Evolutionary conservation across 2,113 vertebrate species (phyloP).

Genomic region (Willisornis vidua): DNA sequence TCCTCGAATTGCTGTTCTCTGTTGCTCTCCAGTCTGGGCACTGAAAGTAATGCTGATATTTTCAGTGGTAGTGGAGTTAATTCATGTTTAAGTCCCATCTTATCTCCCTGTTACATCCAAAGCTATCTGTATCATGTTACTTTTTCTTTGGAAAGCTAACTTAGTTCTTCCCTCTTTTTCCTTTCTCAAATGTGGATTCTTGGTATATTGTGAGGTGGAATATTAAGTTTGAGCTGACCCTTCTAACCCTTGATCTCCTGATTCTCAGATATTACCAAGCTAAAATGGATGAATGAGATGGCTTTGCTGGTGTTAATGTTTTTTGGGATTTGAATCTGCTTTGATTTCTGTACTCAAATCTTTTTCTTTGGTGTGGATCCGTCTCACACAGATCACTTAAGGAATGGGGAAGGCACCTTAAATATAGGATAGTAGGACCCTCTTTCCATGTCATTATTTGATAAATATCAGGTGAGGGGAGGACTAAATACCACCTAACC

Average conservation of each 20-base stretch:
- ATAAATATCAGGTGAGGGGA: not conserved
- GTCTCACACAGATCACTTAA: not conserved
- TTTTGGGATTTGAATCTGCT: not conserved
- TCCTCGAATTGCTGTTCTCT: not conserved
- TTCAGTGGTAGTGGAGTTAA: not conserved
- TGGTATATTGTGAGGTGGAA: not conserved
- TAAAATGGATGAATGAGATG: not conserved
- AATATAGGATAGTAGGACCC: not conserved
- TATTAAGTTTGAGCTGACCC: not conserved
- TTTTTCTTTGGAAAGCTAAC: not conserved
- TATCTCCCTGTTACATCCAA: not conserved
- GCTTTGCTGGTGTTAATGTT: not conserved
- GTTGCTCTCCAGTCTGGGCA: not conserved
- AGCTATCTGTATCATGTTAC: not conserved
- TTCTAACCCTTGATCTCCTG: not conserved
- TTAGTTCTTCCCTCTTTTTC: not conserved
- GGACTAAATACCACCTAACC: not conserved
- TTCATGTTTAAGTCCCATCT: not conserved
- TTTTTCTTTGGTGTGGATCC: not conserved
- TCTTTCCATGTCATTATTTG: not conserved
- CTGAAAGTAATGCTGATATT: not conserved
- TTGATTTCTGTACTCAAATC: not conserved
- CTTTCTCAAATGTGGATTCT: not conserved
- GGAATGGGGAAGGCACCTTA: not conserved
- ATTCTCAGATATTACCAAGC: not conserved